Conservation (phyloP, 2,888 invertebrate genomes). For the Melikaiella ostensackeni region DNA sequence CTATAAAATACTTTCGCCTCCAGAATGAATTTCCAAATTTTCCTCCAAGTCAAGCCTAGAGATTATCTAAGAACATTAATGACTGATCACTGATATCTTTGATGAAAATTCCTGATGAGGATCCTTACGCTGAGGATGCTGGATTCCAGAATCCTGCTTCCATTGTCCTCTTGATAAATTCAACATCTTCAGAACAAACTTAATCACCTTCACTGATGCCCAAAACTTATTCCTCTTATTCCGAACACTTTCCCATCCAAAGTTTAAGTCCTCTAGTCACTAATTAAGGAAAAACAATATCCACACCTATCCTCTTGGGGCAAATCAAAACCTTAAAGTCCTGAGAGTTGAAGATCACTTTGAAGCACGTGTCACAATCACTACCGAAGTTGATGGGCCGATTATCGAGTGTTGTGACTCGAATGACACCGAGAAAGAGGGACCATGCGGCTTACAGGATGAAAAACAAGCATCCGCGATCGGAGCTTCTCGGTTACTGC, state of each 20-base stretch:
- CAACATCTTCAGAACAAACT: background rate
- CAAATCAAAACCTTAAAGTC: background rate
- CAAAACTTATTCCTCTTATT: background rate
- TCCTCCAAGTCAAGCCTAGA: background rate
- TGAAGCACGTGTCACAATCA: slow-evolving; percentile 38
- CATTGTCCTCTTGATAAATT: background rate
- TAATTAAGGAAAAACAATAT: background rate
- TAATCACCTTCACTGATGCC: background rate
- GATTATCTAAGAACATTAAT: background rate
- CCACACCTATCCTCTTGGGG: background rate
- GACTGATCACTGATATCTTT: background rate
- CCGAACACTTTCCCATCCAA: background rate
- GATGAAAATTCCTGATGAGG: background rate
- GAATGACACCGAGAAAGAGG: slow-evolving; percentile 19
- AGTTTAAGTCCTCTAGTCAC: background rate
- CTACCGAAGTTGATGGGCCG: slow-evolving; percentile 12
- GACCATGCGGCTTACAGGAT: background rate
- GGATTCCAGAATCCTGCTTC: background rate
- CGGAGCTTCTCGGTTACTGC: slow-evolving; percentile 69
- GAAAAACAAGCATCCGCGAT: slow-evolving; percentile 61
- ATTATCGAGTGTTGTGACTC: slow-evolving; percentile 18
- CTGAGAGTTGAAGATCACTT: slow-evolving; percentile 28
- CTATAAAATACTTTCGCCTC: background rate
- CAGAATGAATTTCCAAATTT: background rate
- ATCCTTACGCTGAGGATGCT: background rate